Conservation (phyloP, 2,113 vertebrate genomes). For the Mesocricetus auratus region DNA sequence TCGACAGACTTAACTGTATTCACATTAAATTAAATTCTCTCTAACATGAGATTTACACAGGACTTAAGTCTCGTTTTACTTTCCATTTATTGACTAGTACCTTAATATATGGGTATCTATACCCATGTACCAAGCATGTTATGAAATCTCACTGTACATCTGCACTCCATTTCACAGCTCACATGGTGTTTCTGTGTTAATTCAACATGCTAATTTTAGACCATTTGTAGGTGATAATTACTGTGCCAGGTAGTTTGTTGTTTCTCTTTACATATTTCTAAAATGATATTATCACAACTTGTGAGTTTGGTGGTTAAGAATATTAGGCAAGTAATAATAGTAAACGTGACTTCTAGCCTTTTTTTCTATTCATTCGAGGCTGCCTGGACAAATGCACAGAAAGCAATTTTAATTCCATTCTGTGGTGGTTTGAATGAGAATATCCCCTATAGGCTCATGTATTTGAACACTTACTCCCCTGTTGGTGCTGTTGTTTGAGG, state of each 20-base stretch:
- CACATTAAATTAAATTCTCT: slow-evolving; percentile 50
- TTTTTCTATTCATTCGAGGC: background rate
- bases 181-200: slow-evolving; percentile 67
- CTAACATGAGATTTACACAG: slow-evolving; percentile 21
- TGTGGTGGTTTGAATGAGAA: background rate
- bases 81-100: background rate
- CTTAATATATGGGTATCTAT: slow-evolving; percentile 56
- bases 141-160: slow-evolving; percentile 46
- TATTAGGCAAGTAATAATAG: slow-evolving; percentile 7
- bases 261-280: slow-evolving; percentile 53
- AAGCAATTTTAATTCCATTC: background rate
- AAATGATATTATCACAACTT: slow-evolving; percentile 50
- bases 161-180: slow-evolving; percentile 56
- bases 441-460: background rate
- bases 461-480: background rate
- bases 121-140: background rate
- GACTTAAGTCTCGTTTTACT: slow-evolving; percentile 52
- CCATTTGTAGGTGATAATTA: slow-evolving; percentile 68
- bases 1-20: background rate
- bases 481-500: background rate
- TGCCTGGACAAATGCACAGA: slow-evolving; percentile 20
- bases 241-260: slow-evolving; percentile 40
- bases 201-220: slow-evolving; percentile 67
- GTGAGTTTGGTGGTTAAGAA: slow-evolving; percentile 38
- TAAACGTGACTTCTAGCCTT: slow-evolving; percentile 5